Conservation (phyloP, 2,888 invertebrate species). For the Hypselothyrea guttata region DNA sequence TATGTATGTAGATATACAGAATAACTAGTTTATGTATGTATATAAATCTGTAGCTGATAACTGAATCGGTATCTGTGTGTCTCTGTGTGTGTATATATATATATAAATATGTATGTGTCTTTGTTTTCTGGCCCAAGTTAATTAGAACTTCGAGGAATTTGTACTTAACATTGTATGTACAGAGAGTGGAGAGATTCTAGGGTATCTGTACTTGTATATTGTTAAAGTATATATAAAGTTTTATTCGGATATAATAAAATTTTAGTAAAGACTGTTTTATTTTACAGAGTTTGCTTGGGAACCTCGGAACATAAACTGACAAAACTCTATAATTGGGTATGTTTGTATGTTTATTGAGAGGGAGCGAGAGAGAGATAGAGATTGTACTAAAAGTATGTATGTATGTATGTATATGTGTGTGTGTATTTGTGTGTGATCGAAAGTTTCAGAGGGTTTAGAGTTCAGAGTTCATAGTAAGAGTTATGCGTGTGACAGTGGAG, state of each 20-base stretch:
- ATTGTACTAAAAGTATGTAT: constrained; percentile 32
- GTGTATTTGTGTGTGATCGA: constrained; percentile 12
- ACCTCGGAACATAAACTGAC: constrained; percentile 41
- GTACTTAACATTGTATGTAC: constrained; percentile 29
- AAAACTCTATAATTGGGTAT: constrained; percentile 29
- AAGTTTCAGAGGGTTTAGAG: constrained; percentile 37
- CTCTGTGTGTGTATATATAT: constrained; percentile 14
- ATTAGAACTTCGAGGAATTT: background rate
- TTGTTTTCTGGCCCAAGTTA: constrained; percentile 7
- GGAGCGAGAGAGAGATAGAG: constrained; percentile 13
- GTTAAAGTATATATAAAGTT: constrained; percentile 9
- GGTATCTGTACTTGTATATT: constrained; percentile 14
- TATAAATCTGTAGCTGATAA: constrained; percentile 1
- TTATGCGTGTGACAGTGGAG: constrained; percentile 13
- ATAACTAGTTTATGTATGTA: constrained; percentile 14
- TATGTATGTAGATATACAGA: constrained; percentile 11
- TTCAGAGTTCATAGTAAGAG: constrained; percentile 44
- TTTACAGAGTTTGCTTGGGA: constrained; percentile 38
- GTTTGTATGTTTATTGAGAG: constrained; percentile 10
- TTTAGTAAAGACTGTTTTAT: constrained; percentile 44
- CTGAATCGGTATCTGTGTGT: constrained; percentile 5
- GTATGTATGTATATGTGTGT: constrained; percentile 17
- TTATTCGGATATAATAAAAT: constrained; percentile 23
- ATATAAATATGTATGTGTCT: constrained; percentile 1
- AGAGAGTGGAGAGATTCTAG: constrained; percentile 25